Percentiles rank a stretch among this genome's conserved stretches.
Evolutionary conservation across 37 sponge, comb jelly and placozoan species (phyloP).

Genomic region (Mnemiopsis leidyi): DNA sequence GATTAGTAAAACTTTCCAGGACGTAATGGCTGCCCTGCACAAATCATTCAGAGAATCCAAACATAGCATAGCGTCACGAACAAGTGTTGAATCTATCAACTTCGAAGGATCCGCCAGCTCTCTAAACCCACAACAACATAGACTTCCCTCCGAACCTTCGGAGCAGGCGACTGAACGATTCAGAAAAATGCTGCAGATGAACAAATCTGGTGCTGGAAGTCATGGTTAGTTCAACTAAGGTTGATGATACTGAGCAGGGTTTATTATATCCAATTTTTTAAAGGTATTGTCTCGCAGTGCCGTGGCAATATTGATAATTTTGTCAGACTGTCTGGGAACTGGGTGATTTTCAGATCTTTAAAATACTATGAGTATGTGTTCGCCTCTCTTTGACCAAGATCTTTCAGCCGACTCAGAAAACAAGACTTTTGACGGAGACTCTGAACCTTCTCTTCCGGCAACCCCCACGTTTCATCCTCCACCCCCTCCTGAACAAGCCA

Average conservation of each 20-base stretch:
- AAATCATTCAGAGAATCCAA: neutral
- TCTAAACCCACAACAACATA: too few relatives aligned
- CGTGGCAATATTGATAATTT: too few relatives aligned
- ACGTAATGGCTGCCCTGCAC: neutral
- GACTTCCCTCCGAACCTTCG: neutral
- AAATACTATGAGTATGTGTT: too few relatives aligned
- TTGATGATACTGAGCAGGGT: too few relatives aligned
- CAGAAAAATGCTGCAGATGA: neutral
- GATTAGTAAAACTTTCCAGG: neutral
- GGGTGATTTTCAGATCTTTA: too few relatives aligned
- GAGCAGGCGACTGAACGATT: neutral
- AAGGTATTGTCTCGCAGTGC: too few relatives aligned
- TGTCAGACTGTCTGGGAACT: too few relatives aligned
- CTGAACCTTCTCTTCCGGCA: neutral
- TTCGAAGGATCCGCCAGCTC: neutral
- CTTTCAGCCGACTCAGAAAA: neutral
- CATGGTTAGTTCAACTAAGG: too few relatives aligned
- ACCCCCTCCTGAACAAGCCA: too few relatives aligned
- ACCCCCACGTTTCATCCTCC: neutral
- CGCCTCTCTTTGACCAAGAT: too few relatives aligned
- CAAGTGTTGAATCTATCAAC: neutral
- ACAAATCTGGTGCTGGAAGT: neutral
- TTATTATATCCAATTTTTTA: too few relatives aligned
- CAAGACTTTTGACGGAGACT: neutral
- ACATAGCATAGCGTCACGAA: neutral